Percentiles rank a stretch among this genome's conserved stretches.
Evolutionary conservation across 2,113 vertebrate species (phyloP).

Genomic region (Edolisoma coerulescens): DNA sequence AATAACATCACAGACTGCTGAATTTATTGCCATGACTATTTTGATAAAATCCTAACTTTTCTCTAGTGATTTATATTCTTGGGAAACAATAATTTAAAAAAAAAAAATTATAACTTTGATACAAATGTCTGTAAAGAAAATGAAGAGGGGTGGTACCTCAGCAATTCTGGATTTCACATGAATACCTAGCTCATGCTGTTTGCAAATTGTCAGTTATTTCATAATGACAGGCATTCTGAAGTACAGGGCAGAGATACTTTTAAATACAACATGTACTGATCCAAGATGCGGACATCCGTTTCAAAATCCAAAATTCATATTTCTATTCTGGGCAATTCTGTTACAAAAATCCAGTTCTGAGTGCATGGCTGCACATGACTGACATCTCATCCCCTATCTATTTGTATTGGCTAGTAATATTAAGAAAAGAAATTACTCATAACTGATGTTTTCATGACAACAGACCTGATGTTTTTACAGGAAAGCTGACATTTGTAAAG

Average conservation of each 20-base stretch:
- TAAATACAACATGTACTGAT: background rate
- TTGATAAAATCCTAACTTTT: background rate
- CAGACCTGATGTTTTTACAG: constrained; percentile 5
- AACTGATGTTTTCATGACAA: constrained; percentile 36
- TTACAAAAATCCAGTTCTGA: background rate
- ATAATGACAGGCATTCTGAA: background rate
- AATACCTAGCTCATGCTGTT: background rate
- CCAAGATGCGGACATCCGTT: background rate
- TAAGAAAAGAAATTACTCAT: constrained; percentile 45
- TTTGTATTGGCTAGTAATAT: constrained; percentile 19
- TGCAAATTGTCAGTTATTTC: background rate
- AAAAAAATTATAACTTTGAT: background rate
- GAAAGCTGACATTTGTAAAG: background rate
- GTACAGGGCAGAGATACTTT: background rate
- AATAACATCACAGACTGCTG: background rate
- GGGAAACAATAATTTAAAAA: background rate
- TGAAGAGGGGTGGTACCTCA: background rate
- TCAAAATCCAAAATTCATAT: background rate
- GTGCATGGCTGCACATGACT: background rate
- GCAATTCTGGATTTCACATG: background rate
- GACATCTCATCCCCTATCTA: background rate
- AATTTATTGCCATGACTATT: background rate
- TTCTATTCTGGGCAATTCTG: background rate
- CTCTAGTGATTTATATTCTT: background rate
- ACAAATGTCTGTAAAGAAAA: background rate